These are phyloP conservation scores for Nansenia antarctica DNA, from an alignment of 2,113 vertebrate species.

Conservation along the genomic window DNA sequence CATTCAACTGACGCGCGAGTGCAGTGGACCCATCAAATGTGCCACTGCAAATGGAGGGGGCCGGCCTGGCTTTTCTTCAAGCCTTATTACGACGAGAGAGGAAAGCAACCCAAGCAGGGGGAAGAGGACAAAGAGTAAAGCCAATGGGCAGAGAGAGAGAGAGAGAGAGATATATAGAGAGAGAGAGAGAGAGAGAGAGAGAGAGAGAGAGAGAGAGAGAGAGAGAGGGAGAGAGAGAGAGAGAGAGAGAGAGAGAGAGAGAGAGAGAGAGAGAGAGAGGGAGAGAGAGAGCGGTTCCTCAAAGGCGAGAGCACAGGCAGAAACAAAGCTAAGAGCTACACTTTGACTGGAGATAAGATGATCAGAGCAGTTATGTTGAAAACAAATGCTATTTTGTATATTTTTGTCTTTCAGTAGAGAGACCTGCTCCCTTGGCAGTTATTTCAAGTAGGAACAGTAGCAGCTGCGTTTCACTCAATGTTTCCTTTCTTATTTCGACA, in stretches of 20 bases:
- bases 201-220: too few relatives aligned
- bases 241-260: too few relatives aligned
- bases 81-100: background rate
- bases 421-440: too few relatives aligned
- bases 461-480: too few relatives aligned
- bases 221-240: too few relatives aligned
- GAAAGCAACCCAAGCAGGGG: background rate
- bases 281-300: background rate
- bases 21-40: constrained; percentile 11
- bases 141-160: constrained; percentile 21
- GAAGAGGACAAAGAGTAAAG: constrained; percentile 19
- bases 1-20: constrained; percentile 11
- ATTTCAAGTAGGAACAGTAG: too few relatives aligned
- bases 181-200: too few relatives aligned
- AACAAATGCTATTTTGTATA: too few relatives aligned
- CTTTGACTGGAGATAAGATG: constrained; percentile 20
- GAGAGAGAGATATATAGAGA: too few relatives aligned
- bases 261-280: constrained; percentile 5
- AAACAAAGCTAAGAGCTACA: background rate
- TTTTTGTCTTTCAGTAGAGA: too few relatives aligned
- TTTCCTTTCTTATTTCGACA: too few relatives aligned
- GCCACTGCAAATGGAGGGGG: constrained; percentile 16
- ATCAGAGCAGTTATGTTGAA: too few relatives aligned
- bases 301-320: background rate
- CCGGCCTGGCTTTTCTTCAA: background rate